A percentile compares a stretch with the other conserved stretches of the same genome.
Evolutionary conservation across 2,888 invertebrate species (phyloP).

Genomic region (Orthosia gracilis): DNA sequence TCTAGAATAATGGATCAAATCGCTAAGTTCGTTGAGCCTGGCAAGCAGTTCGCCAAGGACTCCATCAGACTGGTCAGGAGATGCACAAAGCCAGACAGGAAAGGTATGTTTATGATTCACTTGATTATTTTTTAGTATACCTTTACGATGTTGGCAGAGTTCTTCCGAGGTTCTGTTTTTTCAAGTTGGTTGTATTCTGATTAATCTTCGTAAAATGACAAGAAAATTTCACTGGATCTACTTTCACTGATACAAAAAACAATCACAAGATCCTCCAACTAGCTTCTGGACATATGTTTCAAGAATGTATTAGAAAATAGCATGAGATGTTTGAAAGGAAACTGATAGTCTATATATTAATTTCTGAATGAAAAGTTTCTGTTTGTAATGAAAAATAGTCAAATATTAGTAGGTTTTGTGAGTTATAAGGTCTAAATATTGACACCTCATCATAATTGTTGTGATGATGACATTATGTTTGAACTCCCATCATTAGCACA

Average conservation of each 20-base stretch:
- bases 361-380: not conserved
- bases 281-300: conserved; percentile 44
- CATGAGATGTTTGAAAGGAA: not conserved
- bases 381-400: not conserved
- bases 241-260: conserved; percentile 10
- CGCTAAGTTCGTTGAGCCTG: conserved; percentile 98
- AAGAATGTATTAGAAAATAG: not conserved
- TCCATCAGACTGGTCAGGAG: conserved; percentile 99
- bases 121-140: not conserved
- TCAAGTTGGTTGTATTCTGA: conserved; percentile 6
- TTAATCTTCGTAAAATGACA: conserved; percentile 4
- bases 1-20: conserved; percentile 98
- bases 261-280: not conserved
- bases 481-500: not conserved
- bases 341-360: not conserved
- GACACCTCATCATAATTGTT: conserved; percentile 45
- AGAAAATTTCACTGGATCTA: conserved; percentile 16
- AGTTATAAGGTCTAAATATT: conserved; percentile 1
- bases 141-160: conserved; percentile 65
- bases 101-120: conserved; percentile 92
- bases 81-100: conserved; percentile 99
- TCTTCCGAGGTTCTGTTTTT: conserved; percentile 47
- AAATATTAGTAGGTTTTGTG: not conserved
- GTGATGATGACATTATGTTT: conserved; percentile 16
- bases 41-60: conserved; percentile 99